phyloP scores from a whole-genome alignment of 2,113 vertebrate species.

The Lophotis ruficrista region DNA sequence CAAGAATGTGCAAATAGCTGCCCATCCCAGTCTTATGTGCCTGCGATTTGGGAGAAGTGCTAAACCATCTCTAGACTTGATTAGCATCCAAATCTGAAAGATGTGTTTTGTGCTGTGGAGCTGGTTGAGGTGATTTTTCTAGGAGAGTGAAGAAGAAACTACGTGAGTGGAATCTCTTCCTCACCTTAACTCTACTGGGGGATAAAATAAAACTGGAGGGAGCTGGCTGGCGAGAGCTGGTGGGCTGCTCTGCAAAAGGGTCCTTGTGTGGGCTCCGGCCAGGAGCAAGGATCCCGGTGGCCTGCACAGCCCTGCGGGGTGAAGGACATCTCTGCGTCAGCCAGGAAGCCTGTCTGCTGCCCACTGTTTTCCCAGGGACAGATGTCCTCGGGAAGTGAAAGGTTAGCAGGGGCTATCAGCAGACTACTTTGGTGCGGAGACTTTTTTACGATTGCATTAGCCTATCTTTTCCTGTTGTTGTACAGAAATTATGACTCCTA shows the following conservation, averaged over 20 bases:
- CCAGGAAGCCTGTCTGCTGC: neutral
- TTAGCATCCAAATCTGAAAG: neutral
- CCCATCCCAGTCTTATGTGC: neutral
- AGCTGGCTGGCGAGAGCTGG: neutral
- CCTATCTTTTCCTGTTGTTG: neutral
- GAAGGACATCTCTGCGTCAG: neutral
- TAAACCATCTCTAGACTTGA: neutral
- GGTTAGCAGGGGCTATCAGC: slow-evolving; percentile 1
- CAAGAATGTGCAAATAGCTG: slow-evolving; percentile 18
- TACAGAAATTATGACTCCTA: neutral
- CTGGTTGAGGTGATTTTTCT: neutral
- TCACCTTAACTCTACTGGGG: neutral
- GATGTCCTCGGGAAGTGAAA: neutral
- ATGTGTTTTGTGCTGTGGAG: neutral
- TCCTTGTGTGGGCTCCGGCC: neutral
- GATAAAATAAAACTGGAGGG: neutral
- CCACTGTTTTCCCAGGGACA: neutral
- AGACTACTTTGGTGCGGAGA: neutral
- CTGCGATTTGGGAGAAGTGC: neutral
- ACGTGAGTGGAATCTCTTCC: neutral
- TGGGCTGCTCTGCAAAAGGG: neutral
- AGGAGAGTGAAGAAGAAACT: neutral
- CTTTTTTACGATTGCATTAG: neutral
- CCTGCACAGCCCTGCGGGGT: neutral
- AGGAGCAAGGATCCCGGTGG: accelerated